Evolutionary conservation across 2,797 vertebrate genomes (phyloP).

Genomic region (Podargus strigoides): DNA sequence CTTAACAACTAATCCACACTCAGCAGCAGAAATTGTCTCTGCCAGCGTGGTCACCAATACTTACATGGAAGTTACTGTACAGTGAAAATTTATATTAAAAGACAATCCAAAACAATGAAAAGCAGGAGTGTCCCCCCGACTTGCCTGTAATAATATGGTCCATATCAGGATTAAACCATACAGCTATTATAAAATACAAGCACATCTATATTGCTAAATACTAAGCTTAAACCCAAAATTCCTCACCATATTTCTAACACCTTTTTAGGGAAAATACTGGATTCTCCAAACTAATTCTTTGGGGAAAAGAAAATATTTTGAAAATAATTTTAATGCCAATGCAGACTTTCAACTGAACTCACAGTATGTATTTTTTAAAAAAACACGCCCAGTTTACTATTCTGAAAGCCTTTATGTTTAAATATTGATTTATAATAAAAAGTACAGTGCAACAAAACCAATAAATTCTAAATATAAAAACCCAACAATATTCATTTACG

Average conservation of each 20-base stretch:
- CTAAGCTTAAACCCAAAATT: background rate
- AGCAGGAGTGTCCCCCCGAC: background rate
- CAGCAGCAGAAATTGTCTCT: background rate
- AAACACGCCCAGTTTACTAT: background rate
- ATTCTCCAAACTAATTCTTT: background rate
- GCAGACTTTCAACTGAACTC: background rate
- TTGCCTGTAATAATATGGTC: background rate
- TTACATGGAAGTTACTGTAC: background rate
- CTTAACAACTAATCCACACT: background rate
- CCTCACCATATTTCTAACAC: background rate
- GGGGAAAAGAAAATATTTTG: background rate
- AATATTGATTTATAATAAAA: slow-evolving; percentile 13
- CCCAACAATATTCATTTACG: background rate
- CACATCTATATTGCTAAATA: background rate
- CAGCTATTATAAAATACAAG: background rate
- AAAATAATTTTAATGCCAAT: background rate
- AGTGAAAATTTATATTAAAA: background rate
- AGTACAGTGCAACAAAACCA: background rate
- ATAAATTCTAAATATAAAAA: slow-evolving; percentile 4
- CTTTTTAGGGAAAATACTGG: background rate
- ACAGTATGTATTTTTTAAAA: background rate
- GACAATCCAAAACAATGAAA: background rate
- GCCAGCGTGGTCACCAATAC: background rate
- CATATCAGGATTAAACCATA: background rate
- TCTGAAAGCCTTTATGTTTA: background rate